Base-by-base conservation (phyloP, 2,888 invertebrate genomes). In the Volucella inanis region DNA sequence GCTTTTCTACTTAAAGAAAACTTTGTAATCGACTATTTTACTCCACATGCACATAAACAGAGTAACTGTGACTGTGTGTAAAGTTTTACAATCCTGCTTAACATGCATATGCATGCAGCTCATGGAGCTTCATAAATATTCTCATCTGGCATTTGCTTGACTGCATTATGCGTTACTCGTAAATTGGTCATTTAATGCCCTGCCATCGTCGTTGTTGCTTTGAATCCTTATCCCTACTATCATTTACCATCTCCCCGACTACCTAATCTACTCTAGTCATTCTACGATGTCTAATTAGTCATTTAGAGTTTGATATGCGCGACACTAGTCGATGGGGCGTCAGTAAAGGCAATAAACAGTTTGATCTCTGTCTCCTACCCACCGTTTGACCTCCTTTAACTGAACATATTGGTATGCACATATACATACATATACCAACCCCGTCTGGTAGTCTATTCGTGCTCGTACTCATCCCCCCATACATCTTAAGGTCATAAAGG, bases 151-250 rank as follows among this genome's bases (percentile, higher is more conserved):
- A 75, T 84, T 70, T 71, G 65, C 67, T 31, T 77, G 57, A 49
- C 72, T 85, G 81, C 77, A 85, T 81, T 85, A 81, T 81, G 76
- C 76, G 81, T 81, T 77, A 52, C 80, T 85, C 85, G 68, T 85
- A 85, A 85, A 85, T 81, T 85, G 85, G 85, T 81, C 85, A 85
- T 85, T 85, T 85, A 81, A 85, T 85, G 81, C 72, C 72, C 43
- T 62, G 14, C 43, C 57, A 68, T 41, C 12, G 49, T 71, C 68
- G 52, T 39, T 52, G 43, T 22, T 22, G 22, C 4, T 22, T 22
- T 11, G 47, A 65, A 65, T 70, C 68, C 81, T 76, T 76, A 49
- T 59, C 57, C 31, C 2, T 22, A 2, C 4, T 22, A 22, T 22
- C 22, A 3, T 0, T 22, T 3, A 4, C 22, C 22, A 22, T 22